Evolutionary conservation across 2,113 vertebrate species (phyloP), one percentile per base, ranked within the genome.

Genomic region (Chrysemys picta): DNA sequence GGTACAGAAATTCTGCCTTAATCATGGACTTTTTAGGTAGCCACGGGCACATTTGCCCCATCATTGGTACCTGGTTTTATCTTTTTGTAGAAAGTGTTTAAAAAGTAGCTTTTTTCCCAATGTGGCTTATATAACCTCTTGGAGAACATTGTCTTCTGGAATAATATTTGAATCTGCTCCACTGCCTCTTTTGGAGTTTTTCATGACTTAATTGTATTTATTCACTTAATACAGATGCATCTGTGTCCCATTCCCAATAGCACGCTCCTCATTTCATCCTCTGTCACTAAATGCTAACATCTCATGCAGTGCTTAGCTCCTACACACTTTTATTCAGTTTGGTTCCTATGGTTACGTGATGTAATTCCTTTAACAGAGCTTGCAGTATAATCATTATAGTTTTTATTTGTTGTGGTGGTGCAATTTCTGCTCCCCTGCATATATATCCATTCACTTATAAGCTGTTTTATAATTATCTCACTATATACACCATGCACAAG

Each of bases 121-220:
- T 91, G 50, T 62, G 76, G 54, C 94, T 97, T 96, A 82, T 92
- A 81, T 91, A 94, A 93, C 85, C 59, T 94, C 49, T 82, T 91
- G 92, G 84, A 87, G 84, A 93, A 80, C 1, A 3, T 47, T 78
- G 57, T 82, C 76, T 91, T 96, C 88, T 89, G 65, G 91, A 97
- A 69, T 91, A 95, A 22, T 93, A 65, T 91, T 89, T 96, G 84
- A 96, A 80, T 96, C 88, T 97, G 89, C 93, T 94, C 95, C 78
- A 82, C 92, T 95, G 45, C 84, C 93, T 82, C 90, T 94, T 96
- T 94, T 88, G 82, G 94, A 94, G 91, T 97, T 96, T 96, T 93
- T 97, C 54, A 94, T 93, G 56, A 93, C 95, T 95, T 97, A 96
- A 96, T 97, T 96, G 95, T 95, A 95, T 95, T 97, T 97, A 95